phyloP scores from a whole-genome alignment of 1,140 invertebrate genomes.

The Apolygus lucorum region DNA sequence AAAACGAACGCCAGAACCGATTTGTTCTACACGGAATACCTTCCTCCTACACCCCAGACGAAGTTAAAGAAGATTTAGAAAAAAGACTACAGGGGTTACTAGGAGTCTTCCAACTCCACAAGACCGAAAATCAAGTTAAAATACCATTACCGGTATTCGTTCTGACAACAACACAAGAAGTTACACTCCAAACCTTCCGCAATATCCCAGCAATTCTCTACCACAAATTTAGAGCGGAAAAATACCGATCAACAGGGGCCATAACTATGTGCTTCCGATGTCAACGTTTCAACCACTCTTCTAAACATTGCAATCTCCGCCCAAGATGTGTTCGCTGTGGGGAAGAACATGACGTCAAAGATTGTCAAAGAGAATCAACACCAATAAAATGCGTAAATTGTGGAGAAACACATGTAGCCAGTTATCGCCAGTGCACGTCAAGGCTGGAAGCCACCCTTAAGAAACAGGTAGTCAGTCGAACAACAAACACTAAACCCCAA shows the following conservation, averaged over 20 bases:
- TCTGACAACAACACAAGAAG: not conserved
- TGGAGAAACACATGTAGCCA: not conserved
- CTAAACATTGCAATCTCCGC: not conserved
- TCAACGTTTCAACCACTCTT: not conserved
- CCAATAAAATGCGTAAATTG: not conserved
- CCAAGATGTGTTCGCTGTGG: not conserved
- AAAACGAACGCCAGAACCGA: too few species aligned
- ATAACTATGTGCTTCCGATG: not conserved
- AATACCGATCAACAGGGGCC: too few species aligned
- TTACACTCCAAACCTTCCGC: not conserved
- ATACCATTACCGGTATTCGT: not conserved
- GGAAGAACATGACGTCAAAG: not conserved
- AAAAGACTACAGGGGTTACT: not conserved
- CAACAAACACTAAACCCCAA: too few species aligned
- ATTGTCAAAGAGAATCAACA: not conserved
- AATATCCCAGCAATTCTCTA: not conserved
- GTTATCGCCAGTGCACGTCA: not conserved
- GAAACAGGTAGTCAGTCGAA: too few species aligned
- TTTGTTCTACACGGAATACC: too few species aligned
- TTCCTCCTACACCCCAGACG: too few species aligned
- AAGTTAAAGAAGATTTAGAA: too few species aligned
- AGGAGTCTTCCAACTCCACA: not conserved
- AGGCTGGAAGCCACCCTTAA: not conserved
- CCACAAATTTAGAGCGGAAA: too few species aligned
- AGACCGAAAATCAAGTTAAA: not conserved